Percentiles rank a stretch among this genome's conserved stretches.
Conservation (phyloP, 2,797 vertebrate genomes). For the Paedocypris micromegethes region DNA sequence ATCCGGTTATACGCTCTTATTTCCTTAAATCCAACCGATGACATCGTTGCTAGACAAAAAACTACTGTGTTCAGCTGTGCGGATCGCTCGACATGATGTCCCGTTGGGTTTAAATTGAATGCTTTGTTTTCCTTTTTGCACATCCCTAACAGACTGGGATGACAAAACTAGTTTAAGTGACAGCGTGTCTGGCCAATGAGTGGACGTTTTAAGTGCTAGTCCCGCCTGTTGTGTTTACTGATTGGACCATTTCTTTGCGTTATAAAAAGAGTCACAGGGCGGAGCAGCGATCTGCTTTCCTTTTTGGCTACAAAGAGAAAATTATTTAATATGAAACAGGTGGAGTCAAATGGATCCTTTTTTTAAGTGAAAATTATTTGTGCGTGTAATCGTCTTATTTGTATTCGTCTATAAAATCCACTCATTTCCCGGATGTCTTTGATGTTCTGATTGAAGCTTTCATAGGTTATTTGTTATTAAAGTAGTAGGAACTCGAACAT, state of each 20-base stretch:
- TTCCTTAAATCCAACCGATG: slow-evolving; percentile 2
- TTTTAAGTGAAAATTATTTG: background rate
- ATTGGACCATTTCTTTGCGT: slow-evolving; percentile 10
- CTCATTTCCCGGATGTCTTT: background rate
- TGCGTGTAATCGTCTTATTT: background rate
- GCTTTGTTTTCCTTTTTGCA: slow-evolving; percentile 11
- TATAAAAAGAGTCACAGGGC: slow-evolving; percentile 20
- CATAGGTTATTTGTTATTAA: too few species aligned
- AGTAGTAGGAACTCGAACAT: too few species aligned
- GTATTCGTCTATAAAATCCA: background rate
- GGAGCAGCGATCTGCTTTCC: background rate
- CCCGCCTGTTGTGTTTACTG: slow-evolving; percentile 13
- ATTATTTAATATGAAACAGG: background rate
- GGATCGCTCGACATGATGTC: background rate
- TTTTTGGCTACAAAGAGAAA: background rate
- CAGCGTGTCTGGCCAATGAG: slow-evolving; percentile 1
- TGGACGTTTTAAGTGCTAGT: background rate
- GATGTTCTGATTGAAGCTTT: too few species aligned
- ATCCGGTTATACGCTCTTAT: background rate
- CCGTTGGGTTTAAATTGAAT: background rate
- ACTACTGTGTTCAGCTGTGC: background rate
- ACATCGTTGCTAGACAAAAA: slow-evolving; percentile 10
- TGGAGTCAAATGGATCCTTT: background rate
- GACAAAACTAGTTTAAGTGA: slow-evolving; percentile 1
- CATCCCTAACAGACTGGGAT: slow-evolving; percentile 6